Percentiles rank a stretch among this genome's conserved stretches.
Conservation (phyloP, 2,888 invertebrate species). For the Melolontha melolontha region DNA sequence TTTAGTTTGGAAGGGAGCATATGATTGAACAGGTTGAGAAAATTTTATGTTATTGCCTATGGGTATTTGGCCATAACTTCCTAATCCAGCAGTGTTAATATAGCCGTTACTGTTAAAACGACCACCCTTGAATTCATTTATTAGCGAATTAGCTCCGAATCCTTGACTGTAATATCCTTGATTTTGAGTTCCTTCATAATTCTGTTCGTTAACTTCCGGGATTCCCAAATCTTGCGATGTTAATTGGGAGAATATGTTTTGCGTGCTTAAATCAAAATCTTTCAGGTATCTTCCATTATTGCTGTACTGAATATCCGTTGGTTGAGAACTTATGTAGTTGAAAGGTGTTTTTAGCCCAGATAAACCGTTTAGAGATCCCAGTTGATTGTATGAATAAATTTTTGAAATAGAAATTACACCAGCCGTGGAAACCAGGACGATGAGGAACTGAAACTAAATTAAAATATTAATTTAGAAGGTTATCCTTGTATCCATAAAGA, state of each 20-base stretch:
- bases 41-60: constrained; percentile 13
- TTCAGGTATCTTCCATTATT: constrained; percentile 10
- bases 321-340: not conserved
- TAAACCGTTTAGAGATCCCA: not conserved
- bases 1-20: constrained; percentile 5
- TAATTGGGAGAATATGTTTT: constrained; percentile 15
- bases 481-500: no score
- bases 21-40: constrained; percentile 20
- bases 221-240: not conserved
- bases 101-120: constrained; percentile 17
- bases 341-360: not conserved
- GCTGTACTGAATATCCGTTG: constrained; percentile 1
- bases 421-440: not conserved
- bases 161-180: not conserved
- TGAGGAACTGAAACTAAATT: constrained; percentile 15
- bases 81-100: constrained; percentile 25
- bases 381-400: not conserved
- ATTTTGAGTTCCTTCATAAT: not conserved
- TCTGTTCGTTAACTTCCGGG: not conserved
- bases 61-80: constrained; percentile 24
- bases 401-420: constrained; percentile 10
- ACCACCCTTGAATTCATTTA: not conserved
- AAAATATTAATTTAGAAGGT: no score
- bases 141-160: not conserved
- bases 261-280: not conserved